Conservation (phyloP, 2,113 vertebrate genomes). For the Dasyprocta punctata region DNA sequence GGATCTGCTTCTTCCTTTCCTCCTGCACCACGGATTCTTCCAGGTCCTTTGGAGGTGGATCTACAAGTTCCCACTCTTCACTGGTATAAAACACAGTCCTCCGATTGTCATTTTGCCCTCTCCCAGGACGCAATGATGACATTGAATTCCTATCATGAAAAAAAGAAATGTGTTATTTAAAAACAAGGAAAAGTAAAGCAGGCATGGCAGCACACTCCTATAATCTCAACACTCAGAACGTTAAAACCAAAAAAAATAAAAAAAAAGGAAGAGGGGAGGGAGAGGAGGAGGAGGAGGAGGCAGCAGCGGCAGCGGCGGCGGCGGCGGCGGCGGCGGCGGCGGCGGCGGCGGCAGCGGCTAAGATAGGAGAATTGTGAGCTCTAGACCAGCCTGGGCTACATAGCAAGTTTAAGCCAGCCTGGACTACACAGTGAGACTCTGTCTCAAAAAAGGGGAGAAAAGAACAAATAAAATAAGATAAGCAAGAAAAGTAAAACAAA, state of each 20-base stretch:
- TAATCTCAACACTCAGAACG: not conserved
- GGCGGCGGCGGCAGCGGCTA: too few species aligned
- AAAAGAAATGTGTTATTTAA: not conserved
- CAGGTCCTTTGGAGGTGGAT: constrained; percentile 91
- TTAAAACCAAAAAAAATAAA: too few species aligned
- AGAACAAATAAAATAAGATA: not conserved
- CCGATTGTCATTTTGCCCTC: constrained; percentile 89
- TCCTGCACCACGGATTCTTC: constrained; percentile 87
- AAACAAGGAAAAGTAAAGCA: not conserved
- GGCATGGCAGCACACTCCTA: too few species aligned
- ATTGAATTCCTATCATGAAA: constrained; percentile 92
- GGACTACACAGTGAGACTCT: not conserved
- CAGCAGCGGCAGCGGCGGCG: too few species aligned
- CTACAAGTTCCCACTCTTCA: constrained; percentile 98
- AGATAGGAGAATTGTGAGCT: not conserved
- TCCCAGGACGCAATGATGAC: constrained; percentile 91
- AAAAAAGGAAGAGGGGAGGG: too few species aligned
- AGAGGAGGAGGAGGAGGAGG: too few species aligned
- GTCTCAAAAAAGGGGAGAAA: not conserved
- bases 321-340: too few species aligned
- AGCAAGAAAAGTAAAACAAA: not conserved
- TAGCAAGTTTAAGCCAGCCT: not conserved
- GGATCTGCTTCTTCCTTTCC: constrained; percentile 83
- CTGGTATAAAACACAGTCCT: constrained; percentile 94
- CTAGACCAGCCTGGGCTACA: not conserved